Percentiles rank a stretch among this genome's conserved stretches.
Evolutionary conservation across 2,888 invertebrate species (phyloP).

Genomic region (Augiades crinisus): DNA sequence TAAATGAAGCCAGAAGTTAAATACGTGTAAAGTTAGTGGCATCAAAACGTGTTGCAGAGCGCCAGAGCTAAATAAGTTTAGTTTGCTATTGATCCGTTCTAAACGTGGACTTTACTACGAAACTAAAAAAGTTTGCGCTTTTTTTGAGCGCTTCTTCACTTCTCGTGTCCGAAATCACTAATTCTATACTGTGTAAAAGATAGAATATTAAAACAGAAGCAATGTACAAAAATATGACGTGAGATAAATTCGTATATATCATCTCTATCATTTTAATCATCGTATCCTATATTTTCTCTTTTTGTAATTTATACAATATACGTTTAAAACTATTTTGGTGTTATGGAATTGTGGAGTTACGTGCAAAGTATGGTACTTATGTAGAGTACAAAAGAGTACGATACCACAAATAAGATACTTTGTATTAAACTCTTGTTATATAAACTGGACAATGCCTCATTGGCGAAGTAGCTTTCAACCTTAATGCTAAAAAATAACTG

Average conservation of each 20-base stretch:
- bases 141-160: not conserved
- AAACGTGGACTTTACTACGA: not conserved
- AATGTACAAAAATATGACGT: not conserved
- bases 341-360: no score
- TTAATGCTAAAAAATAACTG: conserved; percentile 10
- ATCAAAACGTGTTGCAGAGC: not conserved
- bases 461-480: not conserved
- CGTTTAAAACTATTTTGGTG: no score
- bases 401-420: not conserved
- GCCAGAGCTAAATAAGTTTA: not conserved
- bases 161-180: no score
- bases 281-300: no score
- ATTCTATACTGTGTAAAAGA: no score
- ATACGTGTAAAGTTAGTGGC: not conserved
- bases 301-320: no score
- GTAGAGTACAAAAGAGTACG: not conserved
- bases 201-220: no score
- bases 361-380: not conserved
- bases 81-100: not conserved
- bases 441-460: not conserved
- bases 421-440: not conserved
- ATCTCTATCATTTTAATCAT: no score
- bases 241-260: no score
- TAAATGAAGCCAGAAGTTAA: not conserved
- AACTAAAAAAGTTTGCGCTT: not conserved